Conservation (phyloP, 2,888 invertebrate species). For the Barypeithes pellucidus region DNA sequence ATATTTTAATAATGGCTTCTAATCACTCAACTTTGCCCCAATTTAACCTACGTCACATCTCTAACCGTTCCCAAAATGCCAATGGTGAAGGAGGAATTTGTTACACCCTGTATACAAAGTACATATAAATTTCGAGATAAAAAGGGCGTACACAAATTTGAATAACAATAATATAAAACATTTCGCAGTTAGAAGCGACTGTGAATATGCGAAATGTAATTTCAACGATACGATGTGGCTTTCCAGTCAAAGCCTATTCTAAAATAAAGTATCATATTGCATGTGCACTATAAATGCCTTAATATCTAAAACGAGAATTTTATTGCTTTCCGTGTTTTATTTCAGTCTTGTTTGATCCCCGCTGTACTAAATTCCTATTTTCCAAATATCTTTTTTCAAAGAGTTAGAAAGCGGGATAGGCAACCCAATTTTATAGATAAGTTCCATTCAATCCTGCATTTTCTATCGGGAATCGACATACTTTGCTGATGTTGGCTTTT, state of each 20-base stretch:
- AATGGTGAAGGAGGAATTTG: too few relatives aligned
- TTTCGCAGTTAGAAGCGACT: too few relatives aligned
- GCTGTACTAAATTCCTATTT: slow-evolving; percentile 15
- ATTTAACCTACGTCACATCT: too few relatives aligned
- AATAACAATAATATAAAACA: too few relatives aligned
- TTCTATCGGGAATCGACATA: slow-evolving; percentile 8
- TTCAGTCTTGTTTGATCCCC: slow-evolving; percentile 13
- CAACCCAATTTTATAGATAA: slow-evolving; percentile 16
- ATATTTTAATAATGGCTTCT: too few relatives aligned
- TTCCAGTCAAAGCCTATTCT: not conserved
- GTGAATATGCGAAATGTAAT: too few relatives aligned
- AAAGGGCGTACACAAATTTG: too few relatives aligned
- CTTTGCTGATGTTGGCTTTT: slow-evolving; percentile 3
- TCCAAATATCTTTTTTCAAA: slow-evolving; percentile 18
- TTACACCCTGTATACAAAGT: too few relatives aligned
- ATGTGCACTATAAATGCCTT: not conserved
- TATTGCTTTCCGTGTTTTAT: not conserved
- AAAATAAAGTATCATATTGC: not conserved
- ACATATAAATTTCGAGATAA: too few relatives aligned
- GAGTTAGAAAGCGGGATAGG: slow-evolving; percentile 10
- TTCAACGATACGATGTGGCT: too few relatives aligned
- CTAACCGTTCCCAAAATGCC: too few relatives aligned
- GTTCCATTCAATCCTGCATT: slow-evolving; percentile 10
- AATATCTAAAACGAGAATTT: not conserved
- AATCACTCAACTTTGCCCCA: too few relatives aligned